Conservation (phyloP, 2,888 invertebrate species). For the Hirtodrosophila duncani region DNA sequence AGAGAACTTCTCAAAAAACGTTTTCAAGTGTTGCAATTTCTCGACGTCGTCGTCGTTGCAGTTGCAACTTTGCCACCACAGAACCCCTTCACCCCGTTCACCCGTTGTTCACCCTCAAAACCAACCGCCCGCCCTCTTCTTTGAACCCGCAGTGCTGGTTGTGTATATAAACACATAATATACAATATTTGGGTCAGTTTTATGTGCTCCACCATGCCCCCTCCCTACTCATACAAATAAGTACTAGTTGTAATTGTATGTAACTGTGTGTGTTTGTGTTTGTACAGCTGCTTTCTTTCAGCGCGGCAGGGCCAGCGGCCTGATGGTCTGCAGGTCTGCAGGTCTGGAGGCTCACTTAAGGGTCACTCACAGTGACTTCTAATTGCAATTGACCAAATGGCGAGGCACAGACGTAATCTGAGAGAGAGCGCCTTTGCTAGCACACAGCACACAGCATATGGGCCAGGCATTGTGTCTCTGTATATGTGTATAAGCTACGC, state of each 20-base stretch:
- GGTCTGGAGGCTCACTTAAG: slow-evolving; percentile 25
- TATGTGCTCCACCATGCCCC: slow-evolving; percentile 17
- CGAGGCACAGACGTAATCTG: slow-evolving; percentile 25
- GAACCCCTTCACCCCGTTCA: not conserved
- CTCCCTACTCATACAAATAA: too few relatives aligned
- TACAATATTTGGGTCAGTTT: slow-evolving; percentile 60
- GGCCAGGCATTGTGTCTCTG: not conserved
- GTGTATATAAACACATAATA: slow-evolving; percentile 53
- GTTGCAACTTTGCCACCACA: too few relatives aligned
- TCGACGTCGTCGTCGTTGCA: slow-evolving; percentile 16
- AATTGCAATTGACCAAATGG: slow-evolving; percentile 69
- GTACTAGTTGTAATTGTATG: too few relatives aligned
- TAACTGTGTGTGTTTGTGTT: slow-evolving; percentile 1
- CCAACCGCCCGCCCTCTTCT: not conserved
- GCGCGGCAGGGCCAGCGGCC: too few relatives aligned
- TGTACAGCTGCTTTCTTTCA: slow-evolving; percentile 1
- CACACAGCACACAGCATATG: too few relatives aligned
- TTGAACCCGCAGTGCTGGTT: slow-evolving; percentile 4
- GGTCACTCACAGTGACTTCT: slow-evolving; percentile 53
- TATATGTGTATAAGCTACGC: not conserved
- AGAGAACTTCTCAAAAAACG: slow-evolving; percentile 54
- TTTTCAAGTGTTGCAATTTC: slow-evolving; percentile 70
- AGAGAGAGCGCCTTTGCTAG: too few relatives aligned
- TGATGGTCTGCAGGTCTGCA: too few relatives aligned
- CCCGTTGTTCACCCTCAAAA: slow-evolving; percentile 3